phyloP scores from a whole-genome alignment of 2,888 invertebrate genomes.

The Hypselothyrea guttata region DNA sequence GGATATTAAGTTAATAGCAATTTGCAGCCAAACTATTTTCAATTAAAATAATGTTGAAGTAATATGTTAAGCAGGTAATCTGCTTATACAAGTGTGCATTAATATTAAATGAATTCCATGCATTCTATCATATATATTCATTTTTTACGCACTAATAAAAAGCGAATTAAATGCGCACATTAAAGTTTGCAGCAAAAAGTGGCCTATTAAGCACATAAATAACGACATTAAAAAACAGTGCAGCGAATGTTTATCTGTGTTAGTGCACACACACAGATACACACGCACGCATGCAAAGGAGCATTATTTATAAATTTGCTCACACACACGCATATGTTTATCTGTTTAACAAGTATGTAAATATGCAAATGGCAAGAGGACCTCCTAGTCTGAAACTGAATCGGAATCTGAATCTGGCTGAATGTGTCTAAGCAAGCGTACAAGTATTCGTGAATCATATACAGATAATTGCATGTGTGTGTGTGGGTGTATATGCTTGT shows the following conservation, averaged over 20 bases:
- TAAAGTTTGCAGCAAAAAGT: conserved; percentile 7
- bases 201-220: conserved; percentile 36
- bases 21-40: no score
- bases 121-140: no score
- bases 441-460: conserved; percentile 51
- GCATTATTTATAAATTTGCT: not conserved
- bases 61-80: no score
- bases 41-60: no score
- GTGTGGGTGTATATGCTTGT: conserved; percentile 11
- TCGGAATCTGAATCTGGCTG: no score
- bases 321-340: no score
- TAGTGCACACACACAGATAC: no score
- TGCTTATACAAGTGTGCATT: not conserved
- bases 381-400: no score
- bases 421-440: conserved; percentile 10
- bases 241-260: conserved; percentile 1
- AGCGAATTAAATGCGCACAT: not conserved
- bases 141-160: no score
- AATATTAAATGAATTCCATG: not conserved
- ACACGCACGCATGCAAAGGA: no score
- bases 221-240: conserved; percentile 13
- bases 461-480: conserved; percentile 29
- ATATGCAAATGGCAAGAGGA: not conserved
- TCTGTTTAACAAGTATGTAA: not conserved
- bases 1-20: no score